Percentiles rank a stretch among this genome's conserved stretches.
Evolutionary conservation across 2,113 vertebrate genomes (phyloP).

Genomic region (Neotragus pygmaeus): DNA sequence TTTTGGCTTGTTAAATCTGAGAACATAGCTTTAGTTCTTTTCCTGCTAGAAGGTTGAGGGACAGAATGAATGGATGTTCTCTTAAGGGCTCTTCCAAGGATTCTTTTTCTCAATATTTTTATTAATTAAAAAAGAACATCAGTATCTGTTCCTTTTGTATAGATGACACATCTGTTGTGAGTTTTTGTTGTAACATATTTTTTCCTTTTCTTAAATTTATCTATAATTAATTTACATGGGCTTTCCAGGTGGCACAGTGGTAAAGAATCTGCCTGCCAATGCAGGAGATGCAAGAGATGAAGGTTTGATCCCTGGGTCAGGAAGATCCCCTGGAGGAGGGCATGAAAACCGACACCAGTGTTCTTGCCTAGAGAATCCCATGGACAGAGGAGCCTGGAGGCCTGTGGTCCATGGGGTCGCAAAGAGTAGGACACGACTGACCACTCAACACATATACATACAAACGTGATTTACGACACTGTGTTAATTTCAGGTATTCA

Average conservation of each 20-base stretch:
- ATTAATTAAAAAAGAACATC: background rate
- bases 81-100: background rate
- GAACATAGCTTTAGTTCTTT: background rate
- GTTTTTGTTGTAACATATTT: background rate
- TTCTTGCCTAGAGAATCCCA: background rate
- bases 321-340: background rate
- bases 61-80: background rate
- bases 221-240: background rate
- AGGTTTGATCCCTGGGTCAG: background rate
- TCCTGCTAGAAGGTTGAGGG: background rate
- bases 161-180: background rate
- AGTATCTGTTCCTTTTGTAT: background rate
- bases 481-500: background rate
- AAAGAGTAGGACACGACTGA: rapidly evolving
- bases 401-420: background rate
- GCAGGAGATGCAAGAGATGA: background rate
- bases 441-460: background rate
- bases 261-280: background rate
- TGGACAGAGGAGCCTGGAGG: background rate
- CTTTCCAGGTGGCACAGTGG: rapidly evolving
- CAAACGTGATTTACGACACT: background rate
- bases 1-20: background rate
- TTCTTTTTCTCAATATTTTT: background rate
- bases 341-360: background rate
- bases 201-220: background rate